Base-by-base conservation (phyloP, 2,797 vertebrate genomes). In the Thripadectes ignobilis region DNA sequence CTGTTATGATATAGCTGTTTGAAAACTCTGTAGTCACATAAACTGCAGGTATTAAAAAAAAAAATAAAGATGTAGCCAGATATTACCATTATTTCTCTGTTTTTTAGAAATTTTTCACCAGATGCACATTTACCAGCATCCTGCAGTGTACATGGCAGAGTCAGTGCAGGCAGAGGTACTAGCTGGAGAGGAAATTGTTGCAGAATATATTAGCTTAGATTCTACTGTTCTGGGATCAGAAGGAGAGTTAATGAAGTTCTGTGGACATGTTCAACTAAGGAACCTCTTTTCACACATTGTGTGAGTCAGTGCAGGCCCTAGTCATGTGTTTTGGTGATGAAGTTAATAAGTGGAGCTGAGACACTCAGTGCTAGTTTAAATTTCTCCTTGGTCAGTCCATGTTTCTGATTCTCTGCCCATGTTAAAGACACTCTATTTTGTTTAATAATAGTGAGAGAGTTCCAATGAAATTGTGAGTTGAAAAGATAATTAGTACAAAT, bases 1-100 rank as follows among this genome's bases (percentile, higher is more conserved):
- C 98, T 98, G 96, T 96, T 98, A 95, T 81, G 92, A 97, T 97
- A 93, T 84, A 97, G 96, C 96, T 97, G 95, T 94, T 95, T 97
- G 96, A 97, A 96, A 97, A 94, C 90, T 86, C 85, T 93, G 46
- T 86, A 97, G 96, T 97, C 95, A 90, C 80, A 93, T 52, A 78
- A 95, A 93, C 85, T 62, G 62, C 95, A 97, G 92, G 95, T 89
- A 95, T 78, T 84, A 66, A 77, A 54, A 49, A 58, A 14, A 68
- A 14, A 7, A 11, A 26, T 43, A 27, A 21, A 26, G 57, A 21
- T 8, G 7, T 6, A 69, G 12, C 15, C n/a, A 21, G 21, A n/a
- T 78, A 43, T 85, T 93, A 57, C 27, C 24, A 23, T 54, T 76
- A 57, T 80, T 65, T 77, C 36, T 84, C 74, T 78, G 52, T 48